A percentile compares a stretch with the other conserved stretches of the same genome.
Evolutionary conservation across 2,113 vertebrate species (phyloP).

Genomic region (Gobiocypris rarus): DNA sequence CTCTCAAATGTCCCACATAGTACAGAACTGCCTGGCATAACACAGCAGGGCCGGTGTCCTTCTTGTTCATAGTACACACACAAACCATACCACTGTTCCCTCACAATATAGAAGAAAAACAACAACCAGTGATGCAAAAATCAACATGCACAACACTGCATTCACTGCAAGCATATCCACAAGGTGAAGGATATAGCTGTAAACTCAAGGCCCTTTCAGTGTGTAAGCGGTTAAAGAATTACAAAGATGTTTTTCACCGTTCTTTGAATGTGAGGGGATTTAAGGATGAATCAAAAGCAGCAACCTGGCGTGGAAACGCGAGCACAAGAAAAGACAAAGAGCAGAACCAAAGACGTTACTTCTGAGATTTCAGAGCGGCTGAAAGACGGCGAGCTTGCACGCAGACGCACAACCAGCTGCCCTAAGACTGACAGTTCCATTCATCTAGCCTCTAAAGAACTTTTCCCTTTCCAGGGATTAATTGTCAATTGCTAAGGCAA

Average conservation of each 20-base stretch:
- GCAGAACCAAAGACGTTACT: conserved; percentile 52
- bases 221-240: neutral
- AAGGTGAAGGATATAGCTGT: conserved; percentile 19
- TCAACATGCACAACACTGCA: neutral
- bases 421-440: conserved; percentile 53
- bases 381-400: conserved; percentile 1
- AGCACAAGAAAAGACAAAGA: conserved; percentile 36
- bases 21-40: neutral
- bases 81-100: conserved; percentile 6
- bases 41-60: neutral
- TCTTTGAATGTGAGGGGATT: conserved; percentile 31
- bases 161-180: conserved; percentile 27
- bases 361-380: conserved; percentile 45
- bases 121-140: conserved; percentile 9
- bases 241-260: conserved; percentile 29
- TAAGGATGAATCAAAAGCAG: conserved; percentile 30
- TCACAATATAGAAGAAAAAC: conserved; percentile 28
- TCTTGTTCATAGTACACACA: neutral
- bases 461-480: conserved; percentile 45
- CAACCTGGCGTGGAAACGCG: conserved; percentile 25
- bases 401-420: conserved; percentile 47
- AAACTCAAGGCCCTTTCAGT: neutral
- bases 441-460: conserved; percentile 52
- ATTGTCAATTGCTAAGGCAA: conserved; percentile 53
- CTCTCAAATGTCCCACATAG: conserved; percentile 7